Conservation (phyloP, 2,888 invertebrate genomes). For the Drosophila austrosaltans region DNA sequence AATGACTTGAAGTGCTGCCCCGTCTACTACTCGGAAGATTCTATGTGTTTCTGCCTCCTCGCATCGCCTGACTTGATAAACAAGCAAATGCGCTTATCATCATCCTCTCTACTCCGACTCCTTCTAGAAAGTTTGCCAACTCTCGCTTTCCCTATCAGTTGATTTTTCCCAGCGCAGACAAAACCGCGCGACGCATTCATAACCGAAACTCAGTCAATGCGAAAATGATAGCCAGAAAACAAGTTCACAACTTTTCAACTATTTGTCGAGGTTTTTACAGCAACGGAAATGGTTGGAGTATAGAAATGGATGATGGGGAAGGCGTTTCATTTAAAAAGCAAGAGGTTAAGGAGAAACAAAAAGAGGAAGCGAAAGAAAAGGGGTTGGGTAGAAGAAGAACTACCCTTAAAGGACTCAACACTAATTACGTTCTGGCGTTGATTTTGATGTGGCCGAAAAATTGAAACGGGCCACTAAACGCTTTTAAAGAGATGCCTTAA, state of each 20-base stretch:
- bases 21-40: conserved; percentile 4
- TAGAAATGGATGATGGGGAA: background rate
- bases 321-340: no score
- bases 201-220: conserved; percentile 63
- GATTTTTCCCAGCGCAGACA: conserved; percentile 37
- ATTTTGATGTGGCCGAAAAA: conserved; percentile 69
- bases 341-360: background rate
- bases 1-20: conserved; percentile 67
- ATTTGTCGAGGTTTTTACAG: conserved; percentile 44
- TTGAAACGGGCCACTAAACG: conserved; percentile 67
- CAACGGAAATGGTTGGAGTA: background rate
- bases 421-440: conserved; percentile 70
- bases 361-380: background rate
- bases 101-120: conserved; percentile 24
- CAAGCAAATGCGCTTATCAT: conserved; percentile 78
- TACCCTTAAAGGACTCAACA: conserved; percentile 49
- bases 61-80: conserved; percentile 64
- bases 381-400: conserved; percentile 13
- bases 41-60: conserved; percentile 9
- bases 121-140: conserved; percentile 16
- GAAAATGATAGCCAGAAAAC: conserved; percentile 73
- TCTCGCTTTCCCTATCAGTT: conserved; percentile 37
- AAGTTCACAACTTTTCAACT: conserved; percentile 75
- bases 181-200: conserved; percentile 52
- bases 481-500: conserved; percentile 59